phyloP scores from a whole-genome alignment of 2,797 vertebrate species.

The Syndactyla subalaris region DNA sequence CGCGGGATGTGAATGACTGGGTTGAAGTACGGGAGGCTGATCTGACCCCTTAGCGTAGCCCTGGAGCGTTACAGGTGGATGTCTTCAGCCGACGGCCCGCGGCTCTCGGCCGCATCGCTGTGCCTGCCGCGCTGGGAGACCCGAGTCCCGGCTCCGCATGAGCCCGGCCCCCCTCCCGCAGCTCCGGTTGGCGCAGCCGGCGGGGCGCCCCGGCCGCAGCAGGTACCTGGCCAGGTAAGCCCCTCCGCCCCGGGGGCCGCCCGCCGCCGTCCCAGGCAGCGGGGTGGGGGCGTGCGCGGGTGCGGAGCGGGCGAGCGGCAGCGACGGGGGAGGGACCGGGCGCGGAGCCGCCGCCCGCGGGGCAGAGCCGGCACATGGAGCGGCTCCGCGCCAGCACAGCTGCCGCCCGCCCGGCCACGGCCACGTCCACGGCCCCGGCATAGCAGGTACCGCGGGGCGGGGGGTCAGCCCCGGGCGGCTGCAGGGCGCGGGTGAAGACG shows the following conservation, averaged over 20 bases:
- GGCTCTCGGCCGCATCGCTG: neutral
- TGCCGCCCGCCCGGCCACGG: constrained; percentile 78
- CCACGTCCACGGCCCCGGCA: neutral
- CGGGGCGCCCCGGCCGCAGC: neutral
- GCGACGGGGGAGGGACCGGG: constrained; percentile 8
- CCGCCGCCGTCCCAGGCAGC: neutral
- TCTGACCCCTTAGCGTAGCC: neutral
- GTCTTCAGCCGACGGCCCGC: neutral
- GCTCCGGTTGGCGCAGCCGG: neutral
- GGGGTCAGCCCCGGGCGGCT: neutral
- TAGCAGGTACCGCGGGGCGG: constrained; percentile 85
- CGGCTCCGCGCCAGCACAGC: constrained; percentile 75
- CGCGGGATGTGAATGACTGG: neutral
- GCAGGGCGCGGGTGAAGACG: constrained; percentile 3
- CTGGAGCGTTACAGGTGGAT: neutral
- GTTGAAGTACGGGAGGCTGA: neutral
- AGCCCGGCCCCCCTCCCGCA: neutral
- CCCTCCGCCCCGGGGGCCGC: neutral
- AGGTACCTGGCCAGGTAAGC: neutral
- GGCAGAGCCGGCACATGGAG: constrained; percentile 86
- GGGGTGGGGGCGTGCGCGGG: constrained; percentile 84
- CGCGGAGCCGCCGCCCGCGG: constrained; percentile 78
- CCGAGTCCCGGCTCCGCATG: neutral
- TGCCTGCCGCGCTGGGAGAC: neutral
- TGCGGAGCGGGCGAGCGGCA: constrained; percentile 32